Evolutionary conservation across 2,113 vertebrate species (phyloP), one percentile per base, ranked within the genome.

Genomic region (Neotoma lepida): DNA sequence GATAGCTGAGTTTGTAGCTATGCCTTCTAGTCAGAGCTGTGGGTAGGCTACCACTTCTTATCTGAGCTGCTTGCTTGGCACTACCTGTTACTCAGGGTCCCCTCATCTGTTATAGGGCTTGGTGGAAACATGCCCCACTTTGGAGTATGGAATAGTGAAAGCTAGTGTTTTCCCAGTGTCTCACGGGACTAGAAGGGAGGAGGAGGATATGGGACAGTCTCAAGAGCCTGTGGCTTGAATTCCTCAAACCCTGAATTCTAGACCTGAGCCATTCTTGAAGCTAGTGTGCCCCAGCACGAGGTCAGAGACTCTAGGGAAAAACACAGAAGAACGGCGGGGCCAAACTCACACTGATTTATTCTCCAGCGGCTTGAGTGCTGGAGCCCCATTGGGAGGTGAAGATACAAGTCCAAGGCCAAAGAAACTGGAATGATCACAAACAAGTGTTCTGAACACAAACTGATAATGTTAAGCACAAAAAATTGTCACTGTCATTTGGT

Each of bases 381-480:
- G 35, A 74, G 28, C 15, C 56, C 39, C 44, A 44, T 39, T 0
- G 17, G 9, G 66, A 33, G 28, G 6, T 80, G 44, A 63, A 26
- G 86, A 68, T 39, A 51, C 26, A 18, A 18, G 71, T 4, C n/a
- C 15, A 73, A 28, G 54, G 54, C 64, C 64, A 86, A 66, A 94
- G 46, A 46, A 90, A 66, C n/a, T 39, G n/a, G 0, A 0, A 49
- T 26, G 24, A 64, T 24, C 51, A 85, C 56, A 26, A 61, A 7
- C 14, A 3, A 9, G 86, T 93, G 78, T 90, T 78, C 46, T 89
- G 73, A 86, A 49, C 78, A 46, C 8, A 88, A 94, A 82, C n/a
- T 20, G 12, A 85, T 30, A 44, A 54, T 58, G 15, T 17, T 26
- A 64, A 63, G 1, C 28, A 35, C 2, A 49, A 28, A 33, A 87